Evolutionary conservation across 2,888 invertebrate genomes (phyloP).

Genomic region (Halocaridina rubra): DNA sequence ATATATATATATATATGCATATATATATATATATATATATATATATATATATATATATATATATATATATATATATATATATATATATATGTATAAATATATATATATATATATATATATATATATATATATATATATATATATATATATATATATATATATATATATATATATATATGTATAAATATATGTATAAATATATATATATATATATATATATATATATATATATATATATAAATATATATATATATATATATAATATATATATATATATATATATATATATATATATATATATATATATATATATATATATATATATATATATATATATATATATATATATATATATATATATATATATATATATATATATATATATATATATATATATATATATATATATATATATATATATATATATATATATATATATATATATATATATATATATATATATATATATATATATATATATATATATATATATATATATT

Average conservation of each 20-base stretch:
- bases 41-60: slow-evolving; percentile 21
- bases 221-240: neutral
- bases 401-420: neutral
- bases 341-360: neutral
- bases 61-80: slow-evolving; percentile 23
- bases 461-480: neutral
- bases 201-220: neutral
- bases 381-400: neutral
- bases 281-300: neutral
- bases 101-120: neutral
- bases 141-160: neutral
- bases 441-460: neutral
- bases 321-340: neutral
- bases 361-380: neutral
- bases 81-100: neutral
- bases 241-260: neutral
- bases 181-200: neutral
- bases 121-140: slow-evolving; percentile 5
- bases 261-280: neutral
- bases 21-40: slow-evolving; percentile 18
- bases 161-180: neutral
- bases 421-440: neutral
- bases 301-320: neutral
- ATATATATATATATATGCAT: slow-evolving; percentile 16
- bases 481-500: neutral